These are phyloP conservation scores for Pararge aegeria DNA, from an alignment of 1,140 invertebrate genomes.

Conservation along the genomic window DNA sequence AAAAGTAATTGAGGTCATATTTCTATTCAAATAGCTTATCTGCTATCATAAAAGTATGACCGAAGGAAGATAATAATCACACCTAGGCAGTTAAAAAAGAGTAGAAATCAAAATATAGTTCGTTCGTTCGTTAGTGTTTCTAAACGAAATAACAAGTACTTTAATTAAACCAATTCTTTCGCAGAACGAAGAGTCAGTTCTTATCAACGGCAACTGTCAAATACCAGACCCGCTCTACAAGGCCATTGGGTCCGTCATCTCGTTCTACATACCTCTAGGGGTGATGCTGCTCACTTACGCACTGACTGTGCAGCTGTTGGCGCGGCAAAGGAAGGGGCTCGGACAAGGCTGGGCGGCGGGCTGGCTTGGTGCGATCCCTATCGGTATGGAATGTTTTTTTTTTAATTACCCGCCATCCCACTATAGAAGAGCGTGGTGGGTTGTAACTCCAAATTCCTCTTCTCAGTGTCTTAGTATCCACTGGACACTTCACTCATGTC, in stretches of 20 bases:
- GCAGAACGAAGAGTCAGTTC: slow-evolving; percentile 89
- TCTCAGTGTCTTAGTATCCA: too few species aligned
- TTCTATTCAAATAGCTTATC: too few species aligned
- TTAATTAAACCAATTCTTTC: slow-evolving; percentile 14
- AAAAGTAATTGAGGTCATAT: too few species aligned
- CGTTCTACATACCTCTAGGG: slow-evolving; percentile 96
- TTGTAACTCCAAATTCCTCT: too few species aligned
- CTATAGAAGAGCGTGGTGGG: too few species aligned
- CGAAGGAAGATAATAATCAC: too few species aligned
- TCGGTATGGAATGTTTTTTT: slow-evolving; percentile 81
- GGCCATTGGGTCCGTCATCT: slow-evolving; percentile 95
- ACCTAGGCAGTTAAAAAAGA: too few species aligned
- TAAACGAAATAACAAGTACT: too few species aligned
- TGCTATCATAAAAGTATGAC: too few species aligned
- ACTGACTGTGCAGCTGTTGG: slow-evolving; percentile 91
- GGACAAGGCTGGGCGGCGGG: slow-evolving; percentile 82
- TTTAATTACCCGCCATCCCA: background rate
- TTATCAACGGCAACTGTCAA: slow-evolving; percentile 90
- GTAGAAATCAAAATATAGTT: too few species aligned
- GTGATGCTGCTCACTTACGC: slow-evolving; percentile 97
- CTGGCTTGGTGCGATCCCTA: slow-evolving; percentile 77
- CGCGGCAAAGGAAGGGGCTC: slow-evolving; percentile 87
- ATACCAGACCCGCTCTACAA: slow-evolving; percentile 94
- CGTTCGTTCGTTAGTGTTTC: too few species aligned
- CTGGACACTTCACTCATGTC: too few species aligned